phyloP scores from a whole-genome alignment of 2,888 invertebrate genomes.

The Polymixis flavicincta region DNA sequence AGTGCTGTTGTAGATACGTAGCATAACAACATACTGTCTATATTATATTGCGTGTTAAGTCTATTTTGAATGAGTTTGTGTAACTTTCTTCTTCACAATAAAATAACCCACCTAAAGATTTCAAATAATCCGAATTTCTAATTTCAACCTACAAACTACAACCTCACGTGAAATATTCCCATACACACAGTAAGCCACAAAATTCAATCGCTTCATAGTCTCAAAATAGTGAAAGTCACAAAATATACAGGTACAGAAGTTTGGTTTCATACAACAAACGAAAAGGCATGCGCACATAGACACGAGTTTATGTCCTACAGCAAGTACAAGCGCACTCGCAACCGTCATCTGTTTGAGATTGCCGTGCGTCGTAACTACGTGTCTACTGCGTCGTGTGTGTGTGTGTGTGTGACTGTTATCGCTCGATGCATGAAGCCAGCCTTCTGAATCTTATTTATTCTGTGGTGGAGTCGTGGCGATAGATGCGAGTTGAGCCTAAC shows the following conservation, averaged over 20 bases:
- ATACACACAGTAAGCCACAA: background rate
- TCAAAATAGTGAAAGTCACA: background rate
- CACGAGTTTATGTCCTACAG: background rate
- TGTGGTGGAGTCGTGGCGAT: constrained; percentile 19
- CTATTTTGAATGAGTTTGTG: background rate
- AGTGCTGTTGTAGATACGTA: background rate
- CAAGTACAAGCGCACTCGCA: background rate
- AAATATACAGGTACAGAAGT: constrained; percentile 1
- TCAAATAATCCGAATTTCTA: background rate
- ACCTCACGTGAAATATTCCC: no score
- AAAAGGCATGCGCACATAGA: background rate
- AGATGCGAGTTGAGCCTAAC: constrained; percentile 30
- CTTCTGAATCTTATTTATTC: constrained; percentile 17
- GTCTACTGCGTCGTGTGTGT: no score
- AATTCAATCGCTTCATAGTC: constrained; percentile 13
- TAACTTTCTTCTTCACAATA: no score
- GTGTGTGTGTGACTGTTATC: background rate
- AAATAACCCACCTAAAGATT: no score
- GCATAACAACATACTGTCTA: background rate
- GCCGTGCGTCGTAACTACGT: fast-evolving
- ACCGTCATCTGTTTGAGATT: background rate
- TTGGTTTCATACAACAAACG: background rate
- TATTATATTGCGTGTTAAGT: background rate
- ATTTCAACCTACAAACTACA: background rate
- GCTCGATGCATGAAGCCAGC: background rate